Evolutionary conservation across 2,797 vertebrate genomes (phyloP).

Genomic region (Pseudomugil tenellus): DNA sequence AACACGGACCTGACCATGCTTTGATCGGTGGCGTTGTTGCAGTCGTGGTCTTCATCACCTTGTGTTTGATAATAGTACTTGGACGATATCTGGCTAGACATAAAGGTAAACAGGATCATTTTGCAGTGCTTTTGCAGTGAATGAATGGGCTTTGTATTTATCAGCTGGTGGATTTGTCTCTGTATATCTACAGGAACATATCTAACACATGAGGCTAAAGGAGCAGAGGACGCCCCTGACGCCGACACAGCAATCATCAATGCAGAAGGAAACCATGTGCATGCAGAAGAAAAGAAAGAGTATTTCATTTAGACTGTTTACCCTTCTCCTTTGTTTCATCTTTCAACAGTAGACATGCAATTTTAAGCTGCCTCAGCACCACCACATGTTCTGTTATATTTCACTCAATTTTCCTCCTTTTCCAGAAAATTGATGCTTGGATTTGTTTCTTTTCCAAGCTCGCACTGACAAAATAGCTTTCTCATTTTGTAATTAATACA

Average conservation of each 20-base stretch:
- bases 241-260: constrained; percentile 99
- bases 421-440: constrained; percentile 40
- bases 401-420: constrained; percentile 36
- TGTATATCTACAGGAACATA: constrained; percentile 90
- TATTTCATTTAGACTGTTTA: constrained; percentile 97
- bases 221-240: constrained; percentile 97
- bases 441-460: constrained; percentile 54
- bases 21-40: constrained; percentile 98
- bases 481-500: constrained; percentile 83
- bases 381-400: constrained; percentile 48
- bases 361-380: constrained; percentile 66
- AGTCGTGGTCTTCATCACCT: constrained; percentile 97
- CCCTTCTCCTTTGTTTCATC: constrained; percentile 78
- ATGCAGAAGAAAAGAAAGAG: constrained; percentile 99
- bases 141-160: constrained; percentile 9
- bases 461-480: constrained; percentile 53
- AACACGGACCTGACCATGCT: constrained; percentile 93
- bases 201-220: constrained; percentile 99
- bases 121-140: constrained; percentile 7
- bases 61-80: constrained; percentile 98
- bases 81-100: constrained; percentile 98
- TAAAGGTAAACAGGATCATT: constrained; percentile 89
- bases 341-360: constrained; percentile 72
- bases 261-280: constrained; percentile 98
- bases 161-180: constrained; percentile 29